Base-by-base conservation (phyloP, 2,113 vertebrate species). In the Macrotus californicus region DNA sequence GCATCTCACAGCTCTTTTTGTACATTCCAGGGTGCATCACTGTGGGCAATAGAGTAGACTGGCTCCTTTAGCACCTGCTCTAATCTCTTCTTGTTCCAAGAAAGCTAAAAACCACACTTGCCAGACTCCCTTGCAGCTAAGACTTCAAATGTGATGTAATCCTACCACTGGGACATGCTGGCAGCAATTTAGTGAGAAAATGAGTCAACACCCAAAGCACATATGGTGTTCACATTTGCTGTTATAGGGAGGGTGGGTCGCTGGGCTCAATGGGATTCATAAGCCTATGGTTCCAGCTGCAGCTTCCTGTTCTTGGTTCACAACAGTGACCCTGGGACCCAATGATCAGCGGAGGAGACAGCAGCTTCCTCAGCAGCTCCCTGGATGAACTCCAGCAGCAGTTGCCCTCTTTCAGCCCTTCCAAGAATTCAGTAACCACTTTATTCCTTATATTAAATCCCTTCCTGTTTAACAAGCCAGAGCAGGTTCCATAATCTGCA, bases 91-190 rank as follows among this genome's bases (percentile, higher is more conserved):
- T 8, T 21, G 26, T 61, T 73, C 26, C 21, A 61, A 50, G 5
- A 73, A 26, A 69, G 13, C 43, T 41, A 18, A 89, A 92, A 64
- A 13, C 2, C 7, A 66, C 1, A 77, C 39, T 39, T 75, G 9
- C 80, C 16, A 66, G 84, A 82, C 11, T 93, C 83, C 18, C 84
- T 89, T 70, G 79, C 72, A 96, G 93, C 73, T 89, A 87, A 82
- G 52, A 48, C 52, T 91, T 50, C 66, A 86, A 61, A 52, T 79
- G n/a, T 50, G n/a, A 54, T 70, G 12, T 21, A 6, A 1, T 54
- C 36, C 24, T 10, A 56, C 31, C 43, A 29, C 67, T 70, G 52
- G 39, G 66, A 24, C 46, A 77, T 2, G 8, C 24, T 43, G 48
- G 54, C 21, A 84, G 8, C n/a, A 70, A 6, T 24, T 26, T 83